Conservation (phyloP, 2,888 invertebrate species). For the Drosophila suboccidentalis region DNA sequence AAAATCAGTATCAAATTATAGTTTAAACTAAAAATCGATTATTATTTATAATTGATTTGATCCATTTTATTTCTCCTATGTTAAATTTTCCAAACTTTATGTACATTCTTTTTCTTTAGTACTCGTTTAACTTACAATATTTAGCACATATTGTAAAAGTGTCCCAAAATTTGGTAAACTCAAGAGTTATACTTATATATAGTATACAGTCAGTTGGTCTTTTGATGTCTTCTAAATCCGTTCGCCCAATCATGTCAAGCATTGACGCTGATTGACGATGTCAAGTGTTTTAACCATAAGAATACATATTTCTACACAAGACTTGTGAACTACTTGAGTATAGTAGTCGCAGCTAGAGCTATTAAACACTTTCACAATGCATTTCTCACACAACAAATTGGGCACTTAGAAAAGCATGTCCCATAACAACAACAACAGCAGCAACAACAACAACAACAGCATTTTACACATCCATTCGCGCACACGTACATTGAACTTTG, state of each 20-base stretch:
- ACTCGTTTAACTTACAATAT: background rate
- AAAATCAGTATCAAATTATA: no score
- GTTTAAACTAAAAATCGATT: no score
- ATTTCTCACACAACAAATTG: constrained; percentile 63
- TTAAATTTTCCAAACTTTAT: background rate
- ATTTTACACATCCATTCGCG: constrained; percentile 33
- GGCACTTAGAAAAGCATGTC: constrained; percentile 61
- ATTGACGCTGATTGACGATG: constrained; percentile 78
- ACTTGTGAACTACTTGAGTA: background rate
- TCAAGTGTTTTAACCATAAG: constrained; percentile 69
- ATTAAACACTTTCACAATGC: constrained; percentile 73
- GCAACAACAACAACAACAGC: constrained; percentile 1
- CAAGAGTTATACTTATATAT: background rate
- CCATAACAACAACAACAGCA: constrained; percentile 15
- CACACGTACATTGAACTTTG: constrained; percentile 77
- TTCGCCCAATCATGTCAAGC: constrained; percentile 37
- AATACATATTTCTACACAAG: constrained; percentile 18
- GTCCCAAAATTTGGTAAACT: background rate
- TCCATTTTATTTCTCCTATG: background rate
- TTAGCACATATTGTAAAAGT: background rate
- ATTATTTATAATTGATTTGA: no score
- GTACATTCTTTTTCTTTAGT: background rate
- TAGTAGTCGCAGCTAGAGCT: constrained; percentile 18
- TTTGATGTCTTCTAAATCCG: constrained; percentile 25
- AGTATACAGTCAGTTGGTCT: background rate